Evolutionary conservation across 2,113 vertebrate species (phyloP).

Genomic region (Xyrauchen texanus): DNA sequence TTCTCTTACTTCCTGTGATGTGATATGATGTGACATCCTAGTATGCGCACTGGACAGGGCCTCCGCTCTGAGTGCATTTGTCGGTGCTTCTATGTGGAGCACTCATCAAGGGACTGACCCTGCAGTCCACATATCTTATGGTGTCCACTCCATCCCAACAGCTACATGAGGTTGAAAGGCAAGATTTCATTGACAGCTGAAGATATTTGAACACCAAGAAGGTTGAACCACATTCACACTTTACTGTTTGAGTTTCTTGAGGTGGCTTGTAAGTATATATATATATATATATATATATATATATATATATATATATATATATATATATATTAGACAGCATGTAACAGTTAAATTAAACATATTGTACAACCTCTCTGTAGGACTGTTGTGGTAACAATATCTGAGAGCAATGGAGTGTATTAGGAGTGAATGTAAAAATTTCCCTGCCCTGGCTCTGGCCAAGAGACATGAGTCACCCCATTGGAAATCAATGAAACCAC

Average conservation of each 20-base stretch:
- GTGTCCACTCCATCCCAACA: slow-evolving; percentile 35
- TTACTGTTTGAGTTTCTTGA: slow-evolving; percentile 17
- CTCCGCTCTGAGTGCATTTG: slow-evolving; percentile 58
- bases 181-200: slow-evolving; percentile 34
- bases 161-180: slow-evolving; percentile 26
- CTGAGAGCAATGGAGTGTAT: slow-evolving; percentile 49
- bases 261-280: not conserved
- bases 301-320: not conserved
- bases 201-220: slow-evolving; percentile 38
- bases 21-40: slow-evolving; percentile 68
- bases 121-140: slow-evolving; percentile 57
- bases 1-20: slow-evolving; percentile 62
- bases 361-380: not conserved
- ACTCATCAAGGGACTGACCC: slow-evolving; percentile 49
- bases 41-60: slow-evolving; percentile 61
- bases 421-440: slow-evolving; percentile 60
- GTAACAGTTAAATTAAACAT: slow-evolving; percentile 40
- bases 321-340: slow-evolving; percentile 3
- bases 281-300: too few species aligned
- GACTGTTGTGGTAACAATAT: slow-evolving; percentile 38
- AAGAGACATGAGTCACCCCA: slow-evolving; percentile 56
- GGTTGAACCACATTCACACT: slow-evolving; percentile 28
- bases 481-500: slow-evolving; percentile 74
- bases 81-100: slow-evolving; percentile 43
- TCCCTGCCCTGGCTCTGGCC: slow-evolving; percentile 49